A percentile compares a stretch with the other conserved stretches of the same genome.
These are phyloP conservation scores for Microplitis demolitor DNA, from an alignment of 1,140 invertebrate species.

Conservation along the genomic window DNA sequence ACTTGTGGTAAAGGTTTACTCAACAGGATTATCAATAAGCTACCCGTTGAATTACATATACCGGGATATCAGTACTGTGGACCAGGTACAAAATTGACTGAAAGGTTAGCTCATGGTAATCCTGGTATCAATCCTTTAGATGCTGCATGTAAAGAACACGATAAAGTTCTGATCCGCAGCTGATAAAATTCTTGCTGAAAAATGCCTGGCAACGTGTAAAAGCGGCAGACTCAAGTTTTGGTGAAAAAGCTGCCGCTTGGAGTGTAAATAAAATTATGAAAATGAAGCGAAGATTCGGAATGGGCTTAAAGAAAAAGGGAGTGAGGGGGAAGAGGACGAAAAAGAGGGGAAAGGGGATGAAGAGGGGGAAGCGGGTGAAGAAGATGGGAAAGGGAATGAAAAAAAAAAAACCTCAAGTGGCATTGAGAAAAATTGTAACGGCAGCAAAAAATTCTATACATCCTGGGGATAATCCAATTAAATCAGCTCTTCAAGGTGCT, in stretches of 20 bases:
- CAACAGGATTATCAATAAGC: background rate
- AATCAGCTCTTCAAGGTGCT: no score
- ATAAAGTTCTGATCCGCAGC: constrained; percentile 43
- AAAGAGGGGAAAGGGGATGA: no score
- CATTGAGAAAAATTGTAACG: no score
- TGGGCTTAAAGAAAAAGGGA: no score
- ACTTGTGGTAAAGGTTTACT: no score
- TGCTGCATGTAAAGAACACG: constrained; percentile 28
- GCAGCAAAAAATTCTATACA: no score
- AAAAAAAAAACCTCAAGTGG: no score
- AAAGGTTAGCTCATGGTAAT: background rate
- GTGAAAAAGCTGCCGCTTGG: constrained; percentile 46
- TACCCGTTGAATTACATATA: background rate
- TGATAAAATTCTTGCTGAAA: constrained; percentile 47
- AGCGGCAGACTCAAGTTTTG: constrained; percentile 45
- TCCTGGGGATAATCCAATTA: no score
- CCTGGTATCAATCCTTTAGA: constrained; percentile 25
- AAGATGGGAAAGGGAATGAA: no score
- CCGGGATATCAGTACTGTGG: background rate
- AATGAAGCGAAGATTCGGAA: constrained; percentile 12
- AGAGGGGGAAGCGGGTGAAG: no score
- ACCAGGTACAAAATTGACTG: background rate
- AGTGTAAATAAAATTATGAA: constrained; percentile 45
- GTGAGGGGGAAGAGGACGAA: no score
- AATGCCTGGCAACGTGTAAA: constrained; percentile 51